These are phyloP conservation scores for Numenius arquata DNA, from an alignment of 2,113 vertebrate genomes.

Conservation along the genomic window DNA sequence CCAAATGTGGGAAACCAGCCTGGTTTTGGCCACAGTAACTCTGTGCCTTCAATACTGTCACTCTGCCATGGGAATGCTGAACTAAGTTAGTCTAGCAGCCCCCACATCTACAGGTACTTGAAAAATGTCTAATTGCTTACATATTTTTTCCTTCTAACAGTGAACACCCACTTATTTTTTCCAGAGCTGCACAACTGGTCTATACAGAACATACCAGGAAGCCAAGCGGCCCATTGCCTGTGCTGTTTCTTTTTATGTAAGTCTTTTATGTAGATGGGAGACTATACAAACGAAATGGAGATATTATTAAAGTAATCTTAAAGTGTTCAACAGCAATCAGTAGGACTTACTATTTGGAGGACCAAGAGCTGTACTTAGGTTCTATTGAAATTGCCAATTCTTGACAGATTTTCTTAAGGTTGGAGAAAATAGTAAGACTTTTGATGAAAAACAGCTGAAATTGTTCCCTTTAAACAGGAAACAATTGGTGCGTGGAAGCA, in stretches of 20 bases:
- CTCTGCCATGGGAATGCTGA: not conserved
- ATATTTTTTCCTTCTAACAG: not conserved
- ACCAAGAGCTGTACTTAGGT: not conserved
- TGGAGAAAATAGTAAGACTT: not conserved
- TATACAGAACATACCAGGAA: not conserved
- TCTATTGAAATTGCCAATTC: not conserved
- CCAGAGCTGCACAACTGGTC: not conserved
- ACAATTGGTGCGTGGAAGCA: not conserved
- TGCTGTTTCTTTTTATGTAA: not conserved
- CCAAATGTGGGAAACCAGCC: not conserved
- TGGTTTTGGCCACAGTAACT: not conserved
- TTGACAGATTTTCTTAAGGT: not conserved
- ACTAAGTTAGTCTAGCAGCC: not conserved
- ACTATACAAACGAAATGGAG: not conserved
- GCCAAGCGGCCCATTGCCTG: not conserved
- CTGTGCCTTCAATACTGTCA: accelerated
- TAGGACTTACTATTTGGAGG: not conserved
- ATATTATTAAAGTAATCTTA: not conserved
- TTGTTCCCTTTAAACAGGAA: not conserved
- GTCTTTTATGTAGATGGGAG: not conserved
- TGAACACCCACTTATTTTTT: not conserved
- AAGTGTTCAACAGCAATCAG: not conserved
- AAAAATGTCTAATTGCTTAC: not conserved
- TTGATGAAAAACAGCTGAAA: not conserved
- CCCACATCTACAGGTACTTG: not conserved